Evolutionary conservation across 2,888 invertebrate genomes (phyloP).

Genomic region (Unio delphinus): DNA sequence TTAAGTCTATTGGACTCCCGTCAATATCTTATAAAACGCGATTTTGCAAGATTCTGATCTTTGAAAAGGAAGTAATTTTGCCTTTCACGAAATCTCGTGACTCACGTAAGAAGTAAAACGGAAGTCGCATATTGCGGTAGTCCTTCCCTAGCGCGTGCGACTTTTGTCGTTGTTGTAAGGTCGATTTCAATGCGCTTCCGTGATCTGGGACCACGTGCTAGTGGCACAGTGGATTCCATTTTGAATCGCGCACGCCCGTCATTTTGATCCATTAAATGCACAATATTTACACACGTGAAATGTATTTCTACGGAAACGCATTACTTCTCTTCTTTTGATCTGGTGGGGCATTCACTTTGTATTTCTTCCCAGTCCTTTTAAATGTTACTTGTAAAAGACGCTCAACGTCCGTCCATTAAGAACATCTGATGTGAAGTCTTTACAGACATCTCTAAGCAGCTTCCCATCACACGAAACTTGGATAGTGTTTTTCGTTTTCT

Average conservation of each 20-base stretch:
- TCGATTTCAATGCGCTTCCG: constrained; percentile 33
- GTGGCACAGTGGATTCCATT: neutral
- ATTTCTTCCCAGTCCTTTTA: constrained; percentile 16
- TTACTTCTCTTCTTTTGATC: constrained; percentile 38
- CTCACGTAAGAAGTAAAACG: constrained; percentile 31
- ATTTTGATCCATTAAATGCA: constrained; percentile 16
- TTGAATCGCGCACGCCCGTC: too few relatives aligned
- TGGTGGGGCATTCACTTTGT: constrained; percentile 26
- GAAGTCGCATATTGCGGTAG: constrained; percentile 36
- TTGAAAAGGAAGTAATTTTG: constrained; percentile 30
- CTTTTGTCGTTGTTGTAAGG: constrained; percentile 32
- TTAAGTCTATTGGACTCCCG: constrained; percentile 1
- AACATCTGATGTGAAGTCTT: constrained; percentile 16
- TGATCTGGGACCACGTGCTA: constrained; percentile 28
- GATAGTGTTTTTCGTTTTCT: constrained; percentile 6
- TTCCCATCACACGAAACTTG: constrained; percentile 14
- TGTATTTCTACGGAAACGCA: constrained; percentile 39
- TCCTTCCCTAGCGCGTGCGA: constrained; percentile 28
- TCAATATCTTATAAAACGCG: constrained; percentile 34
- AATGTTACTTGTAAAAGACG: constrained; percentile 9
- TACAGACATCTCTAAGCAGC: constrained; percentile 16
- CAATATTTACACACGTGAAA: constrained; percentile 18
- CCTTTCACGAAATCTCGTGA: constrained; percentile 35
- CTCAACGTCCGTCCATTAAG: constrained; percentile 26
- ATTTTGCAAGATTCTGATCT: constrained; percentile 38